Evolutionary conservation across 2,888 invertebrate species (phyloP), one percentile per base, ranked within the genome.

Genomic region (Tipula unca): DNA sequence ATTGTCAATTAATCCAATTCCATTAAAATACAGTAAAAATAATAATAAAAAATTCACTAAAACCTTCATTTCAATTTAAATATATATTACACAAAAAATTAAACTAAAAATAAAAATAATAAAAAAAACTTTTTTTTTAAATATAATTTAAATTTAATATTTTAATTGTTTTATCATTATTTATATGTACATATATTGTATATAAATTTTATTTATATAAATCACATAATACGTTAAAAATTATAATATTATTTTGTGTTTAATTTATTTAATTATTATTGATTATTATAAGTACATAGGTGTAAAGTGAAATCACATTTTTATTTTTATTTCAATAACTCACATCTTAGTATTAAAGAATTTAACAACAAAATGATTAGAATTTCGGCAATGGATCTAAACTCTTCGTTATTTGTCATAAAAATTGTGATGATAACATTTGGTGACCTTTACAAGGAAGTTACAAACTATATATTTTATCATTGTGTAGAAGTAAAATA

Each of bases 391-490:
- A 32, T 83, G 35, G 83, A 32, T 32, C 83, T 17, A 25, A 82
- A 29, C 13, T 48, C 17, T n/a, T 4, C 25, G 29, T 85, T 85
- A 32, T 85, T 42, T 85, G 42, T 84, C 36, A 36, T 32, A 25
- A 36, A 20, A 14, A n/a, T 39, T 42, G 29, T 25, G 4, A 35
- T 84, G 88, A 88, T 88, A 88, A 88, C 88, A 87, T 88, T 86
- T 86, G 69, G 69, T 88, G 88, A 86, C 87, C 88, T 86, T 86
- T 86, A 87, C 86, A 86, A 88, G 88, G 88, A 88, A 88, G 88
- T 87, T 87, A 86, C 86, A 86, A 83, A 83, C 83, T 83, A 83
- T n/a, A n/a, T n/a, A n/a, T 83, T 83, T 83, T 83, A 83, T 83
- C 83, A 83, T 83, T 32, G 83, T 20, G 20, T 69, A 25, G 69